Evolutionary conservation across 1,140 invertebrate genomes (phyloP).

Genomic region (Microvelia longipes): DNA sequence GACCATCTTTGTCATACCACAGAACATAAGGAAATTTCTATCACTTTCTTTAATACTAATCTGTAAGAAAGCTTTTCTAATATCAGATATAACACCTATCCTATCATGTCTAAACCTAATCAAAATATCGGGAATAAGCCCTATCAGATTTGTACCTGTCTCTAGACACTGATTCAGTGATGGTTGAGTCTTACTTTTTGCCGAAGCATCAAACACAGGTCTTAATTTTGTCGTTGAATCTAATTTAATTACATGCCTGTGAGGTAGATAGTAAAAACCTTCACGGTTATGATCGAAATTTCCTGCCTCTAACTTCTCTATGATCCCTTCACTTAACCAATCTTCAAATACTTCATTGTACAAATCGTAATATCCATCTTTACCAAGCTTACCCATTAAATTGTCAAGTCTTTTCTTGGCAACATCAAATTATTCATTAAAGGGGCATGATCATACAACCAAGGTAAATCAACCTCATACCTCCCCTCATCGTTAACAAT

Average conservation of each 20-base stretch:
- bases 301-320: not conserved
- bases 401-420: not conserved
- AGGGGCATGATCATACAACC: not conserved
- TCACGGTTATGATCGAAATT: constrained; percentile 10
- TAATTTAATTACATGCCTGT: not conserved
- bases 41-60: not conserved
- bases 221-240: not conserved
- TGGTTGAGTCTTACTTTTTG: not conserved
- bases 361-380: not conserved
- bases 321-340: not conserved
- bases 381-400: not conserved
- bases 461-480: not conserved
- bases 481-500: not conserved
- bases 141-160: not conserved
- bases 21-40: not conserved
- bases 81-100: not conserved
- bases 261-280: not conserved
- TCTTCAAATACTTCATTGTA: not conserved
- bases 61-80: not conserved
- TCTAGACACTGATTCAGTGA: not conserved
- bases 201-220: not conserved
- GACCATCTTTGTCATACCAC: not conserved
- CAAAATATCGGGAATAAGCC: not conserved
- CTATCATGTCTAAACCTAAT: not conserved
- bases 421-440: not conserved